phyloP scores from a whole-genome alignment of 2,113 vertebrate genomes.

The Rallus limicola region DNA sequence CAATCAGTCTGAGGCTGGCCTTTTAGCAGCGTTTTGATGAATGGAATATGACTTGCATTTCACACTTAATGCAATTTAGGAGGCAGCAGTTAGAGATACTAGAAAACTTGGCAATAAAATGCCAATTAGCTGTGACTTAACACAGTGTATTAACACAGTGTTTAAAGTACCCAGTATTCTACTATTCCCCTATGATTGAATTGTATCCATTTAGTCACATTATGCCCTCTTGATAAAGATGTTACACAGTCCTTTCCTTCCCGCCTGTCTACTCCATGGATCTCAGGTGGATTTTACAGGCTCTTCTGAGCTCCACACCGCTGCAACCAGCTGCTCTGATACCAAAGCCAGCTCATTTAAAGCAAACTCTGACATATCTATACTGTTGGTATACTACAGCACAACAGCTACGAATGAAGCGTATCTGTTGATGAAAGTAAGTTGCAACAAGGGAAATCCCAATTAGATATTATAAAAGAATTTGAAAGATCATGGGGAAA shows the following conservation, averaged over 20 bases:
- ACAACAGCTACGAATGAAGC: neutral
- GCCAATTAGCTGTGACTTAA: constrained; percentile 33
- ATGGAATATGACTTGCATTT: neutral
- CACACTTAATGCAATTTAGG: constrained; percentile 17
- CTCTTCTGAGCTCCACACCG: neutral
- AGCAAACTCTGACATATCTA: neutral
- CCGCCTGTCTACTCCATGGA: neutral
- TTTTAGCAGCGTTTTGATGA: neutral
- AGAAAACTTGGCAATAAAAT: constrained; percentile 36
- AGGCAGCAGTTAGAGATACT: neutral
- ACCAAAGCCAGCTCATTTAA: neutral
- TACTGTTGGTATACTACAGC: neutral
- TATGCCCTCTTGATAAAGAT: neutral
- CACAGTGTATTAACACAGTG: neutral
- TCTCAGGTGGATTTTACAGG: neutral
- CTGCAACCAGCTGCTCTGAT: neutral
- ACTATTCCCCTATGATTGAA: neutral
- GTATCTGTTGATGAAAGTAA: neutral
- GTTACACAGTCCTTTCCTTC: neutral
- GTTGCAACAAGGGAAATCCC: neutral
- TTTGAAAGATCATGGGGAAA: neutral
- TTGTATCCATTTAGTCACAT: neutral
- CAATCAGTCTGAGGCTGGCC: neutral
- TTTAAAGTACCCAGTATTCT: neutral
- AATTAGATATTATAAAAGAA: neutral